These are phyloP conservation scores for Neotoma lepida DNA, from an alignment of 2,113 vertebrate genomes.

Conservation along the genomic window DNA sequence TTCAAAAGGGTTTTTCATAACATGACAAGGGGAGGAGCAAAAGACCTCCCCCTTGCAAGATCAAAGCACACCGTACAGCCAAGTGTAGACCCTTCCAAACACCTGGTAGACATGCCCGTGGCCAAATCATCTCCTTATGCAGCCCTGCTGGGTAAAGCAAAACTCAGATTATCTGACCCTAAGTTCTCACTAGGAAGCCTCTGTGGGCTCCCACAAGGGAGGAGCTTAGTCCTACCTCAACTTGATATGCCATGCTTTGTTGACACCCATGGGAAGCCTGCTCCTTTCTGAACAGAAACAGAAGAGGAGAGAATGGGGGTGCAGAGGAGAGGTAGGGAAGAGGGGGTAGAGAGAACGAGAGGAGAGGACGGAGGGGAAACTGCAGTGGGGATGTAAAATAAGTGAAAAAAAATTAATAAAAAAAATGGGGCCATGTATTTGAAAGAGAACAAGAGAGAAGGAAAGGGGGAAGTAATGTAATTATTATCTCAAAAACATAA, in stretches of 20 bases:
- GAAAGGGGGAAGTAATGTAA: not conserved
- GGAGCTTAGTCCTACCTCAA: not conserved
- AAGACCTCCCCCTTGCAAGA: too few species aligned
- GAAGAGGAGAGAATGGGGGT: not conserved
- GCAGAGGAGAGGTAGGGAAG: too few species aligned
- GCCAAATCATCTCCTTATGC: too few species aligned
- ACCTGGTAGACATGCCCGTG: too few species aligned
- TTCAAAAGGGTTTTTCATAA: too few species aligned
- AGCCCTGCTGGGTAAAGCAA: too few species aligned
- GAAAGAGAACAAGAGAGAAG: not conserved
- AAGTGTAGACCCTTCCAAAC: too few species aligned
- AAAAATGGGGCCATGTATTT: not conserved
- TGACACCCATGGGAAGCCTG: not conserved
- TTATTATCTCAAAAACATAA: not conserved
- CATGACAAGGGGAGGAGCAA: too few species aligned
- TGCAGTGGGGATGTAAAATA: not conserved
- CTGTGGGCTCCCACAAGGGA: not conserved
- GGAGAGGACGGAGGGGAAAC: not conserved
- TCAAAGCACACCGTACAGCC: too few species aligned
- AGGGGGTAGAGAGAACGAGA: too few species aligned
- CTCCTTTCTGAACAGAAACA: not conserved
- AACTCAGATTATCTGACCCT: too few species aligned
- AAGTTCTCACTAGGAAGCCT: too few species aligned
- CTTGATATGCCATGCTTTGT: not conserved
- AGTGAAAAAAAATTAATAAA: not conserved